Evolutionary conservation across 1,140 invertebrate species (phyloP).

Genomic region (Drosophila parvula): DNA sequence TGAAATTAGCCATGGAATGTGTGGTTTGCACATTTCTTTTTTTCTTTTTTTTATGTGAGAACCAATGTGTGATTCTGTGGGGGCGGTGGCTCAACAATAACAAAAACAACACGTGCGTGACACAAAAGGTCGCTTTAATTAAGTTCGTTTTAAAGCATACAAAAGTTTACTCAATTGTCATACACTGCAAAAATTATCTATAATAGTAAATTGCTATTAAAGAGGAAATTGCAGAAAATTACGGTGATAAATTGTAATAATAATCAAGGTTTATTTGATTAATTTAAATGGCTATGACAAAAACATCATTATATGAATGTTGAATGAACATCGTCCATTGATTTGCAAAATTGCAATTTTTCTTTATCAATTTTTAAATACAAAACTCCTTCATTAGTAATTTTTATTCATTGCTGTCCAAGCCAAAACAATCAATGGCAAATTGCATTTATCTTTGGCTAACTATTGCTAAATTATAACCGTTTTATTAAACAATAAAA

Average conservation of each 20-base stretch:
- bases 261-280: not conserved
- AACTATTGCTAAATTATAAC: not conserved
- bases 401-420: not conserved
- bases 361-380: not conserved
- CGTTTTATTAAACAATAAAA: conserved; percentile 16
- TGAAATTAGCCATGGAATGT: conserved; percentile 71
- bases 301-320: not conserved
- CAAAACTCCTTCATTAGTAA: not conserved
- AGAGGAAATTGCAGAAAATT: conserved; percentile 8
- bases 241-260: not conserved
- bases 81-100: conserved; percentile 21
- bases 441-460: not conserved
- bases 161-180: conserved; percentile 52
- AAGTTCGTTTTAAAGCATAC: conserved; percentile 65
- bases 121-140: conserved; percentile 74
- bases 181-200: conserved; percentile 30
- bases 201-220: conserved; percentile 1
- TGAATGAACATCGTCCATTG: too few species aligned
- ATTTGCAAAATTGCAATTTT: not conserved
- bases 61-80: not conserved
- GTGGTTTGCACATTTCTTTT: conserved; percentile 13
- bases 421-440: not conserved
- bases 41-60: not conserved
- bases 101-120: conserved; percentile 55
- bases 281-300: not conserved